phyloP scores from a whole-genome alignment of 92 coral and sea anemone species.

The Paramuricea clavata region DNA sequence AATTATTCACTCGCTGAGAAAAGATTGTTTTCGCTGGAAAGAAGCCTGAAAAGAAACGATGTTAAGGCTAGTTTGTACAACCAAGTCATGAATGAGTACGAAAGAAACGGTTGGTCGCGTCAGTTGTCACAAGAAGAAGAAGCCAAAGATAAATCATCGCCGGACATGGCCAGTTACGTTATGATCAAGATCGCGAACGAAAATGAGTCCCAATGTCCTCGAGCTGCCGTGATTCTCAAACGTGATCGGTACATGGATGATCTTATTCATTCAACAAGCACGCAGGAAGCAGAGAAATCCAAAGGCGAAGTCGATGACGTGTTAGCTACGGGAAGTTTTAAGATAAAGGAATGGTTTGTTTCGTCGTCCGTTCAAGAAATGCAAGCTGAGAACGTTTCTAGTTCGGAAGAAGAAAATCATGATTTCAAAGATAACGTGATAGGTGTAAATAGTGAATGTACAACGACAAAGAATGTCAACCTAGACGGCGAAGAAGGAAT shows the following conservation, averaged over 20 bases:
- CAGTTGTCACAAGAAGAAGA: conserved; percentile 20
- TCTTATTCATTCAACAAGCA: conserved; percentile 33
- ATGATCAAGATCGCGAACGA: conserved; percentile 62
- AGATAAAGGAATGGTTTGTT: background rate
- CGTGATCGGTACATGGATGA: conserved; percentile 52
- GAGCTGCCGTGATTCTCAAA: background rate
- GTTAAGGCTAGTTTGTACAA: conserved; percentile 50
- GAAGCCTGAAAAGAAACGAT: too few relatives aligned
- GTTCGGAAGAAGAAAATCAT: too few relatives aligned
- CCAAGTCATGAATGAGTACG: conserved; percentile 25
- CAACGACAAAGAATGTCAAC: too few relatives aligned
- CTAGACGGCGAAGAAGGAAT: too few relatives aligned
- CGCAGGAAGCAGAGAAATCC: background rate
- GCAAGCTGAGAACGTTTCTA: too few relatives aligned
- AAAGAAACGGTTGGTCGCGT: conserved; percentile 43
- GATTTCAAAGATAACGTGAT: too few relatives aligned
- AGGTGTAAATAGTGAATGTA: too few relatives aligned
- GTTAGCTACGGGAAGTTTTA: background rate
- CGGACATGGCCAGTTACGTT: conserved; percentile 29
- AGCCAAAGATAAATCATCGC: background rate
- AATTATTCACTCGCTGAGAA: background rate
- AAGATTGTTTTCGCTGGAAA: background rate
- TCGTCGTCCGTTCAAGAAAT: background rate
- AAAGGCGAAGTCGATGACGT: background rate
- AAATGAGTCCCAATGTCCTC: background rate